phyloP scores from a whole-genome alignment of 2,888 invertebrate species.

The Ochlodes sylvanus region DNA sequence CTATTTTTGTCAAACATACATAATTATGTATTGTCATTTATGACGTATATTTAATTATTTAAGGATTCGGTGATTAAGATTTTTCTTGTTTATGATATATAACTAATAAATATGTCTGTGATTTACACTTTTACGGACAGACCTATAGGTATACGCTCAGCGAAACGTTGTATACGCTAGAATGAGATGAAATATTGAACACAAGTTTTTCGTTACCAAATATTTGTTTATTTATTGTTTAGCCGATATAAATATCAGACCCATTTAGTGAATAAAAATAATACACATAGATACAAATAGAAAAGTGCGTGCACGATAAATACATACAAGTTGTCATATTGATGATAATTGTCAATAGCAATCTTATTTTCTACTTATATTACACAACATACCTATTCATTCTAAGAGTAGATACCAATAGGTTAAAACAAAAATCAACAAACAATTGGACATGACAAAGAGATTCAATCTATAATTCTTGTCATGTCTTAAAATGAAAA shows the following conservation, averaged over 20 bases:
- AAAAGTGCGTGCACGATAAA: background rate
- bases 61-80: too few relatives aligned
- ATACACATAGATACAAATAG: slow-evolving; percentile 8
- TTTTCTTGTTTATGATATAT: too few relatives aligned
- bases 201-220: slow-evolving; percentile 12
- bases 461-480: slow-evolving; percentile 15
- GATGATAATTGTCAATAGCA: slow-evolving; percentile 6
- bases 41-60: too few relatives aligned
- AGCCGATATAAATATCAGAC: too few relatives aligned
- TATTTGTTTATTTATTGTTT: background rate
- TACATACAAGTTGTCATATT: slow-evolving; percentile 16
- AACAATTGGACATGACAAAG: slow-evolving; percentile 16
- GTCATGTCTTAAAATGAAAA: slow-evolving; percentile 22
- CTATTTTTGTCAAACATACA: too few relatives aligned
- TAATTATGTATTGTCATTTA: too few relatives aligned
- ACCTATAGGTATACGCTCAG: too few relatives aligned
- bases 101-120: too few relatives aligned
- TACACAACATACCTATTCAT: background rate
- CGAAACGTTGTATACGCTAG: too few relatives aligned
- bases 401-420: slow-evolving; percentile 8
- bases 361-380: slow-evolving; percentile 13
- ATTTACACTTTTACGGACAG: too few relatives aligned
- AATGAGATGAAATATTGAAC: background rate
- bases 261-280: background rate
- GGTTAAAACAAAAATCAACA: slow-evolving; percentile 17